Evolutionary conservation across 2,797 vertebrate genomes (phyloP).

Genomic region (Taeniopygia guttata): DNA sequence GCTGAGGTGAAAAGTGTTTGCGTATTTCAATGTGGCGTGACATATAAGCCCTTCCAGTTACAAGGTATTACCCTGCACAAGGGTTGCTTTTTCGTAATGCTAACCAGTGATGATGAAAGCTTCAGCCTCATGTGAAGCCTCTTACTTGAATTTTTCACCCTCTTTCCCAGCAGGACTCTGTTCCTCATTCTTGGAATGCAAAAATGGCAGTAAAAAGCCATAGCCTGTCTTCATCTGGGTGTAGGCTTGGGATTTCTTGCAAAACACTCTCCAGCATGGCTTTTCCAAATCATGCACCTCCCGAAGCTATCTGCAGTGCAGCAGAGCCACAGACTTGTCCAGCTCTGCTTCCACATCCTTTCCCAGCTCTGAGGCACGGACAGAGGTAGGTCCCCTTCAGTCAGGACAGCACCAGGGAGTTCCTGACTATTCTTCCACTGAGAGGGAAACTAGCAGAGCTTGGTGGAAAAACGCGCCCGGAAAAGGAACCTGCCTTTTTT

Average conservation of each 20-base stretch:
- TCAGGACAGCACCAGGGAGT: fast-evolving
- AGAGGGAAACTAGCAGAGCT: neutral
- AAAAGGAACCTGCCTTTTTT: constrained; percentile 38
- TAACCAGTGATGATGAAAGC: neutral
- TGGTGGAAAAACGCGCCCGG: neutral
- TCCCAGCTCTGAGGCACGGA: neutral
- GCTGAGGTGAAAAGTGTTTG: constrained; percentile 71
- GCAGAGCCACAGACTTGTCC: neutral
- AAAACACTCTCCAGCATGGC: neutral
- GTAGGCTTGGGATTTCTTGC: neutral
- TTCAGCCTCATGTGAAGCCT: neutral
- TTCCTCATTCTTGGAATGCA: neutral
- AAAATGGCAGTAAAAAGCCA: neutral
- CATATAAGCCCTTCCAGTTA: constrained; percentile 55
- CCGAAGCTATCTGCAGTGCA: neutral
- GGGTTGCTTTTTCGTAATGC: neutral
- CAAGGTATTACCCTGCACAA: constrained; percentile 31
- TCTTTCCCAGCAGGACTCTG: neutral
- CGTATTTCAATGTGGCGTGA: constrained; percentile 64
- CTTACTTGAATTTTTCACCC: constrained; percentile 15
- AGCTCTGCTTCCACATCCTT: neutral
- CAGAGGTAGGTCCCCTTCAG: neutral
- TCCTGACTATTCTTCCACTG: neutral
- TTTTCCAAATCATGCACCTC: neutral
- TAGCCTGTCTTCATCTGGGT: neutral